These are phyloP conservation scores for Caenorhabditis sp. DNA, from an alignment of 2,888 invertebrate genomes.

Conservation along the genomic window DNA sequence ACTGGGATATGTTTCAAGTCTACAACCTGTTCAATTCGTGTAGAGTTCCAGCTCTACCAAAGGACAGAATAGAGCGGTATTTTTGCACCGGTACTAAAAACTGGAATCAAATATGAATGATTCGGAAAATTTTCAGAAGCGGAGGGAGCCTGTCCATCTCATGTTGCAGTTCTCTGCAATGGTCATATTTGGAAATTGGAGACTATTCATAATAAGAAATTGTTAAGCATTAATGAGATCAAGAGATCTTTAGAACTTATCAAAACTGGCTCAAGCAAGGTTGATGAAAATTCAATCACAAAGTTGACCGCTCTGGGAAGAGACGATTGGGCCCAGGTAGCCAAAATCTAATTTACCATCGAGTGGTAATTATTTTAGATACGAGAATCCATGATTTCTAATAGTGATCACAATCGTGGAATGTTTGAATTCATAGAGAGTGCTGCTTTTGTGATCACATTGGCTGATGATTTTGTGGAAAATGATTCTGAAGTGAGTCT, in stretches of 20 bases:
- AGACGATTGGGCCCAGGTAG: slow-evolving; percentile 63
- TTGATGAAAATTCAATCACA: slow-evolving; percentile 43
- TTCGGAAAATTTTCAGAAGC: slow-evolving; percentile 47
- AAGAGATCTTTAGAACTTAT: slow-evolving; percentile 17
- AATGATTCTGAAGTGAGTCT: slow-evolving; percentile 56
- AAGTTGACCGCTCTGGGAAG: slow-evolving; percentile 58
- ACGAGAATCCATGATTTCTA: slow-evolving; percentile 32
- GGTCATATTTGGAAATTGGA: slow-evolving; percentile 85
- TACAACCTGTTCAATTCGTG: slow-evolving; percentile 86
- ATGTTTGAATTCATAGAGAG: slow-evolving; percentile 49
- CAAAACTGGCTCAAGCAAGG: slow-evolving; percentile 19
- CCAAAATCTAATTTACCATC: background rate
- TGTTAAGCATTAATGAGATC: slow-evolving; percentile 15
- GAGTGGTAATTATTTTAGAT: slow-evolving; percentile 39
- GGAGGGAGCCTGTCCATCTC: slow-evolving; percentile 84
- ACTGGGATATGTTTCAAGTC: slow-evolving; percentile 85
- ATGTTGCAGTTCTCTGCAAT: slow-evolving; percentile 85
- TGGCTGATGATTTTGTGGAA: slow-evolving; percentile 54
- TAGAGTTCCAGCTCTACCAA: slow-evolving; percentile 78
- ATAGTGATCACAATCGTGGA: slow-evolving; percentile 24
- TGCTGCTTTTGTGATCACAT: slow-evolving; percentile 46
- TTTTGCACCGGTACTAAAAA: slow-evolving; percentile 69
- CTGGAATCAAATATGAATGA: background rate
- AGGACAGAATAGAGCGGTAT: slow-evolving; percentile 71
- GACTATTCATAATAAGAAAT: slow-evolving; percentile 38